These are phyloP conservation scores for Ceyx melanurus DNA, from an alignment of 2,113 vertebrate genomes.

Conservation along the genomic window DNA sequence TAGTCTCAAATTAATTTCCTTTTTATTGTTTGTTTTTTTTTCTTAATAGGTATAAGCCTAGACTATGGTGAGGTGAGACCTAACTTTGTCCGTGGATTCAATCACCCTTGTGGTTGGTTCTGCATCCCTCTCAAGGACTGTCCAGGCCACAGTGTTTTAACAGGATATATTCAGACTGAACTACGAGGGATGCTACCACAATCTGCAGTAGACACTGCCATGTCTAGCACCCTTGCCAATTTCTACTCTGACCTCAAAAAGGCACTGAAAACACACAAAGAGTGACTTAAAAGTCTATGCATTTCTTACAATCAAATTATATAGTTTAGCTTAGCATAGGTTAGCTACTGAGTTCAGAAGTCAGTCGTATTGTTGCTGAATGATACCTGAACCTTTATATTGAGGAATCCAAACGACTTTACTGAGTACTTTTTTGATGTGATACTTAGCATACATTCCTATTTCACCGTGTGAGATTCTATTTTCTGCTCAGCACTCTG, in stretches of 20 bases:
- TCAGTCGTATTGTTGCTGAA: background rate
- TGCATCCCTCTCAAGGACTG: constrained; percentile 77
- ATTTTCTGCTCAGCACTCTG: background rate
- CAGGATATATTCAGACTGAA: constrained; percentile 88
- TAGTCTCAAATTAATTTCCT: background rate
- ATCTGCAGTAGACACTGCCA: constrained; percentile 82
- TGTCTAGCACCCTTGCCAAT: constrained; percentile 79
- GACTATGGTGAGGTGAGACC: constrained; percentile 73
- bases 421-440: background rate
- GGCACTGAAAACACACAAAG: constrained; percentile 61
- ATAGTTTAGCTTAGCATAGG: background rate
- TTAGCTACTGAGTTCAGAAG: background rate
- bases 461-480: background rate
- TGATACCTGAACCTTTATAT: background rate
- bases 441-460: background rate
- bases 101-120: constrained; percentile 89
- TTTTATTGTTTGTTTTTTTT: background rate
- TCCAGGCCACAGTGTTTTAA: constrained; percentile 77
- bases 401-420: background rate
- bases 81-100: constrained; percentile 82
- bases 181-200: constrained; percentile 84
- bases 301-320: background rate
- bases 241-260: constrained; percentile 83
- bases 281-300: background rate
- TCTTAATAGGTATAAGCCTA: constrained; percentile 79